phyloP scores from a whole-genome alignment of 2,113 vertebrate genomes.

The Oncorhynchus tshawytscha region DNA sequence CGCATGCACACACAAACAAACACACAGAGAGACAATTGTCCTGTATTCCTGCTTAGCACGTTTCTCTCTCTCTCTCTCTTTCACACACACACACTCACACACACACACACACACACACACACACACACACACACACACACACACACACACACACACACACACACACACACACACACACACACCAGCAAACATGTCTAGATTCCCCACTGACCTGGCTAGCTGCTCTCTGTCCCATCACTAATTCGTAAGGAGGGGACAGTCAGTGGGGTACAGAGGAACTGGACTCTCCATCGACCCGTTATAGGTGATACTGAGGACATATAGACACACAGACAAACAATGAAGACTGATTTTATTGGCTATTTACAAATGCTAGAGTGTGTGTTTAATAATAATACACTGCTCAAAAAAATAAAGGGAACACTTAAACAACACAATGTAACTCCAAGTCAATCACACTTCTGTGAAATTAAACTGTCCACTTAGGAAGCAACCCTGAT shows the following conservation, averaged over 20 bases:
- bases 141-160: constrained; percentile 9
- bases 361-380: neutral
- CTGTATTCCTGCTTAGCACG: too few species aligned
- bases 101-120: constrained; percentile 12
- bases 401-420: too few species aligned
- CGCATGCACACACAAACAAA: neutral
- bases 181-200: neutral
- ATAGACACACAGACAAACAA: constrained; percentile 17
- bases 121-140: neutral
- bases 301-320: constrained; percentile 85
- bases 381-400: neutral
- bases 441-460: too few species aligned
- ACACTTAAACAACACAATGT: too few species aligned
- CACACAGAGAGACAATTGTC: too few species aligned
- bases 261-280: constrained; percentile 88
- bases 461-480: too few species aligned
- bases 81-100: neutral
- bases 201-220: constrained; percentile 81
- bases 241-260: constrained; percentile 95
- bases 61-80: neutral
- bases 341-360: neutral
- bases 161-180: neutral
- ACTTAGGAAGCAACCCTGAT: too few species aligned
- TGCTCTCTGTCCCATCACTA: constrained; percentile 88
- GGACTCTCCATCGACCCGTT: constrained; percentile 98